Evolutionary conservation across 2,113 vertebrate species (phyloP), one percentile per base, ranked within the genome.

Genomic region (Hyperopisus bebe): DNA sequence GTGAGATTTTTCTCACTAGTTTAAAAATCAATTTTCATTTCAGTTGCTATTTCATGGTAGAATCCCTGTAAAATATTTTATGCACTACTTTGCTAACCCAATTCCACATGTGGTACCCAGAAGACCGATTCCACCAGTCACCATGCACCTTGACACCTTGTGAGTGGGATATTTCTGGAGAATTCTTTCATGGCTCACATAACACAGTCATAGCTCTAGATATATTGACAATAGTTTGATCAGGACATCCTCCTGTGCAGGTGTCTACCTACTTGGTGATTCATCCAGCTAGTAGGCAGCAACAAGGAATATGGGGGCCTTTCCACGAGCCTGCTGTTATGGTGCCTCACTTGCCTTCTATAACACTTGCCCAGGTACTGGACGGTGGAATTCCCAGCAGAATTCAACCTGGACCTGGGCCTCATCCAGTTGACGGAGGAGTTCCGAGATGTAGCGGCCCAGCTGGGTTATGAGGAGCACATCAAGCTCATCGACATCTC

Each of bases 331-430:
- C 24, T 24, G 39, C 44, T 47, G 3, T 55, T 35, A 15, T 53
- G 13, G 11, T 55, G 10, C 24, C 50, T 31, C n/a, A 35, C n/a
- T 9, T 87, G 27, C 27, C 85, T 84, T 21, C 58, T 50, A 39
- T 47, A n/a, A 47, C 55, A 66, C 24, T 3, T 4, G 15, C 44
- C 70, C 86, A 99, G 98, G 95, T 99, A 98, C 95, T 99, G 98
- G 98, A 99, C 99, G 93, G 94, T 97, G 88, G 97, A 98, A 90
- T 99, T 99, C 92, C 98, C 98, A 89, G 98, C 98, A 0, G 98
- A 99, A 93, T 99, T 99, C 94, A 98, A 98, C 93, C 95, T 99
- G 96, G 98, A 99, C 93, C 95, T 98, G 58, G 97, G 97, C 91
- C 96, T 99, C 93, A 98, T 98, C 92, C 95, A 92, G 80, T 95